phyloP scores from a whole-genome alignment of 2,888 invertebrate genomes.

The Poecilobothrus nobilitatus region DNA sequence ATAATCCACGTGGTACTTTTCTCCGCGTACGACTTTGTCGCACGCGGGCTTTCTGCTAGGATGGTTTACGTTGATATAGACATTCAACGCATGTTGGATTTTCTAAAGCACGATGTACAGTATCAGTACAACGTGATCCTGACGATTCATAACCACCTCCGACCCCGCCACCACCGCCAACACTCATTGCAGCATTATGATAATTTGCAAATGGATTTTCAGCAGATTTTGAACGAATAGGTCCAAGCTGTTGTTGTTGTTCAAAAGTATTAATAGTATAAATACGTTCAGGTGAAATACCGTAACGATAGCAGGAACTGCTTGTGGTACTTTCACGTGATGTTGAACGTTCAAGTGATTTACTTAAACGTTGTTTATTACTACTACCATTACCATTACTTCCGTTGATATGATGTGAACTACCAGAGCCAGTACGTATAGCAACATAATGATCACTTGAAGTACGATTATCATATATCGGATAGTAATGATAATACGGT shows the following conservation, averaged over 20 bases:
- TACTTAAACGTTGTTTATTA: constrained; percentile 33
- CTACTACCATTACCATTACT: constrained; percentile 19
- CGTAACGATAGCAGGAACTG: constrained; percentile 33
- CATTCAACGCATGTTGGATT: constrained; percentile 67
- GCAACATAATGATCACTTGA: constrained; percentile 41
- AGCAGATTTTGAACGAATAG: constrained; percentile 41
- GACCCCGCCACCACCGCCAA: no score
- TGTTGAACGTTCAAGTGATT: constrained; percentile 41
- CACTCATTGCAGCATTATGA: constrained; percentile 20
- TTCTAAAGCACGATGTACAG: constrained; percentile 48
- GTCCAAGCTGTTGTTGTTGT: constrained; percentile 22
- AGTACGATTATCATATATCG: constrained; percentile 41
- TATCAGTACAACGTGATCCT: constrained; percentile 36
- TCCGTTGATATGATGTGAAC: constrained; percentile 17
- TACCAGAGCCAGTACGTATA: constrained; percentile 24
- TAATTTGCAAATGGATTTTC: constrained; percentile 42
- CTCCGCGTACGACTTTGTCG: constrained; percentile 56
- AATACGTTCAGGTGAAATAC: constrained; percentile 39
- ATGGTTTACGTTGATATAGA: constrained; percentile 55
- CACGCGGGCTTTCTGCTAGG: constrained; percentile 57
- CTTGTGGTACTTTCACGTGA: constrained; percentile 41
- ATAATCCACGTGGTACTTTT: constrained; percentile 42
- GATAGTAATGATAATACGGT: constrained; percentile 41
- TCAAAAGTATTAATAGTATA: constrained; percentile 35
- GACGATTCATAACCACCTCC: constrained; percentile 50